These are phyloP conservation scores for Callyntrura sp. DNA, from an alignment of 2,888 invertebrate genomes.

Conservation along the genomic window DNA sequence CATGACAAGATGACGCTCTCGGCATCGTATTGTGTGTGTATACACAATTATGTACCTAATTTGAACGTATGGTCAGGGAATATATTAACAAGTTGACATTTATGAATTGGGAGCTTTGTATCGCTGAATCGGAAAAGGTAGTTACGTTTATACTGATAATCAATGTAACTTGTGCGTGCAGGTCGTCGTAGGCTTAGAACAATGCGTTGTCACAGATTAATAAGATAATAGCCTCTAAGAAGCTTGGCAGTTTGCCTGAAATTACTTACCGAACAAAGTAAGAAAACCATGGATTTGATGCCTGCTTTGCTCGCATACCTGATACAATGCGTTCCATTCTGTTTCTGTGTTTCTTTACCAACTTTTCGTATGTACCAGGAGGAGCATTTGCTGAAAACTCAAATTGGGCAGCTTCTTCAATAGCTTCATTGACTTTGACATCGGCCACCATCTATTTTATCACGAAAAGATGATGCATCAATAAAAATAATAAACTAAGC, in stretches of 20 bases:
- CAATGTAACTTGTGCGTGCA: no score
- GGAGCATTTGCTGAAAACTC: constrained; percentile 85
- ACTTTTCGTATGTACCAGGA: constrained; percentile 86
- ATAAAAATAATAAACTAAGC: no score
- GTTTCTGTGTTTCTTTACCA: constrained; percentile 88
- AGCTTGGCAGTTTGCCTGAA: not conserved
- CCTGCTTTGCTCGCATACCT: constrained; percentile 91
- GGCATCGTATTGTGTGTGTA: not conserved
- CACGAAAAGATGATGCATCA: no score
- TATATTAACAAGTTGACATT: not conserved
- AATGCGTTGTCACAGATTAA: not conserved
- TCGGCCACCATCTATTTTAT: constrained; percentile 89
- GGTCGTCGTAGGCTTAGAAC: not conserved
- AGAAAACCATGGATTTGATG: constrained; percentile 81
- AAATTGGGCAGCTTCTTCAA: constrained; percentile 90
- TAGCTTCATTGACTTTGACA: constrained; percentile 89
- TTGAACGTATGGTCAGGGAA: no score
- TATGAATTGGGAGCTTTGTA: not conserved
- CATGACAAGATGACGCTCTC: constrained; percentile 6
- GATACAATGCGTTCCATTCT: constrained; percentile 90
- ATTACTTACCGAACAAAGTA: constrained; percentile 79
- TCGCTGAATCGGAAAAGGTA: not conserved
- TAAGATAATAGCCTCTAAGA: not conserved
- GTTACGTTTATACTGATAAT: not conserved
- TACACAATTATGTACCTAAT: no score